Conservation (phyloP, 2,113 vertebrate genomes). For the Pyxicephalus adspersus region DNA sequence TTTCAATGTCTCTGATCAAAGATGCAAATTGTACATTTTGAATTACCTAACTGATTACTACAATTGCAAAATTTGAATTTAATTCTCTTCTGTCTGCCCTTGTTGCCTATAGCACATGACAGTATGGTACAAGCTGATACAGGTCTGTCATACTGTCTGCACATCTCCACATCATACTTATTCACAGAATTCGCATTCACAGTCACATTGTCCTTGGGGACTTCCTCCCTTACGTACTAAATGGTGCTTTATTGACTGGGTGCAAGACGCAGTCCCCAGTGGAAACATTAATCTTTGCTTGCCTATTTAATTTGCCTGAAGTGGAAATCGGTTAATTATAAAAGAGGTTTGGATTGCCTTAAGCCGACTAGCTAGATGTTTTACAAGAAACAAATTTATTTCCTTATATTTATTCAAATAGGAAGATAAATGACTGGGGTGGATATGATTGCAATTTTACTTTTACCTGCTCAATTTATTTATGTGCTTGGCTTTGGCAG, state of each 20-base stretch:
- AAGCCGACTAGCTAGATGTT: slow-evolving; percentile 12
- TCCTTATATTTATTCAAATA: neutral
- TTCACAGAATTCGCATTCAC: slow-evolving; percentile 1
- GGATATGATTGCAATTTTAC: neutral
- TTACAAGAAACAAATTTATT: neutral
- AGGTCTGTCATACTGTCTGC: neutral
- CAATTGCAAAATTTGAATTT: no score
- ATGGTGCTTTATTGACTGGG: slow-evolving; percentile 30
- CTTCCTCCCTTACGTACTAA: slow-evolving; percentile 27
- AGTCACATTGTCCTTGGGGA: neutral
- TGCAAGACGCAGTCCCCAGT: slow-evolving; percentile 52
- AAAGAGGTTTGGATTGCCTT: neutral
- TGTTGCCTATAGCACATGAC: no score
- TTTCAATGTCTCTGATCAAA: no score
- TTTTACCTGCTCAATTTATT: neutral
- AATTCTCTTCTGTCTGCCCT: no score
- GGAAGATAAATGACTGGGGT: neutral
- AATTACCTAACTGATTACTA: no score
- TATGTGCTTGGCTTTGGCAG: neutral
- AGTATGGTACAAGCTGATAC: no score
- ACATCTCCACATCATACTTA: neutral
- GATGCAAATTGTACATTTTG: no score
- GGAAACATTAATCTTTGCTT: slow-evolving; percentile 57
- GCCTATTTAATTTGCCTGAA: slow-evolving; percentile 58
- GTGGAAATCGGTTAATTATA: slow-evolving; percentile 61